A percentile compares a stretch with the other conserved stretches of the same genome.
phyloP scores from a whole-genome alignment of 92 coral and sea anemone species.

The Palythoa grandiflora region DNA sequence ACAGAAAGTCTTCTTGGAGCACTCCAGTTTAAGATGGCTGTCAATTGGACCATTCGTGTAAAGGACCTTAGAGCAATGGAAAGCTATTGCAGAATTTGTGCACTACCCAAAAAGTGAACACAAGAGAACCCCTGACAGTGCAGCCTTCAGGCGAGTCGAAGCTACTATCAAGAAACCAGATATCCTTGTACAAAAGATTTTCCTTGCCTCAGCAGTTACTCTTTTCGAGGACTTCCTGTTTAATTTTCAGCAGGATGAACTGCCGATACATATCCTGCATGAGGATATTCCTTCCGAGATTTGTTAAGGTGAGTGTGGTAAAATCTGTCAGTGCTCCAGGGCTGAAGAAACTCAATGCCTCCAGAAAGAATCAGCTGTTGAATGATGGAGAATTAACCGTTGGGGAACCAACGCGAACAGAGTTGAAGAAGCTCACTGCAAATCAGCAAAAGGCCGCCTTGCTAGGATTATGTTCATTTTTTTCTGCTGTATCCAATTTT shows the following conservation, averaged over 20 bases:
- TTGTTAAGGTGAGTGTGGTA: not conserved
- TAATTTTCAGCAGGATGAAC: not conserved
- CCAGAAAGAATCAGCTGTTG: not conserved
- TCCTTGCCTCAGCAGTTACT: not conserved
- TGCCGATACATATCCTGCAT: not conserved
- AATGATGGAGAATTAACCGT: not conserved
- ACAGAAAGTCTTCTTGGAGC: not conserved
- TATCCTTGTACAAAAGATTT: not conserved
- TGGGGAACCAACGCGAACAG: not conserved
- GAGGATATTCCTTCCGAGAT: not conserved
- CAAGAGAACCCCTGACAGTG: not conserved
- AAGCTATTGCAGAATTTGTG: not conserved
- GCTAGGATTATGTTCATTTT: slow-evolving; percentile 16
- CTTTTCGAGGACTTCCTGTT: not conserved
- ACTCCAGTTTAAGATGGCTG: not conserved
- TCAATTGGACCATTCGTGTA: not conserved
- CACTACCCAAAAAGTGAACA: not conserved
- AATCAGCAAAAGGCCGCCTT: slow-evolving; percentile 37
- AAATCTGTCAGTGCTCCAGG: not conserved
- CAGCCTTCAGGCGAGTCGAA: not conserved
- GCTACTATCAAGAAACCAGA: slow-evolving; percentile 1
- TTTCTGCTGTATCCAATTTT: slow-evolving; percentile 10
- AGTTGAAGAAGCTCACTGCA: not conserved
- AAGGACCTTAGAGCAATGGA: not conserved
- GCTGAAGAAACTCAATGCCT: not conserved